Evolutionary conservation across 2,888 invertebrate genomes (phyloP).

Genomic region (Bimastos eiseni): DNA sequence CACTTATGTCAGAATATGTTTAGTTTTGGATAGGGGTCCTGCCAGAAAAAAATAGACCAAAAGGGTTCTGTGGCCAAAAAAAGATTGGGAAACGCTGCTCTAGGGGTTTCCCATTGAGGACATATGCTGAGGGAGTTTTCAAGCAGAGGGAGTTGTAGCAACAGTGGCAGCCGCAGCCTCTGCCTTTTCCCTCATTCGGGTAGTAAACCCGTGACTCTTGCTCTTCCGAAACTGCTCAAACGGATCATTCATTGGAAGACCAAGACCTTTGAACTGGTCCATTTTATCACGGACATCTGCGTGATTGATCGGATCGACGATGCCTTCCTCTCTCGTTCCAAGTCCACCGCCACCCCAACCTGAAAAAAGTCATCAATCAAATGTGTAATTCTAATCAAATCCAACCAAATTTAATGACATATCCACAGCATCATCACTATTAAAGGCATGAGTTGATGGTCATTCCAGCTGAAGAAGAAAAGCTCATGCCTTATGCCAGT

Average conservation of each 20-base stretch:
- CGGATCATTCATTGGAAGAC: constrained; percentile 83
- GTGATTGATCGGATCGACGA: constrained; percentile 88
- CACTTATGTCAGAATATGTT: too few species aligned
- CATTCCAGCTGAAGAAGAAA: too few species aligned
- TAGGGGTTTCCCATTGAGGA: too few species aligned
- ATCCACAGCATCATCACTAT: too few species aligned
- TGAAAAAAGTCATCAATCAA: constrained; percentile 26
- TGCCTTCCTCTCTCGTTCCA: constrained; percentile 92
- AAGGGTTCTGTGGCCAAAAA: too few species aligned
- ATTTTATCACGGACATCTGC: constrained; percentile 81
- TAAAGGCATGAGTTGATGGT: too few species aligned
- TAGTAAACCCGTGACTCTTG: constrained; percentile 59
- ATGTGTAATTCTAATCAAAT: too few species aligned
- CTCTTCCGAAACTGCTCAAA: constrained; percentile 92
- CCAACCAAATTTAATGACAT: too few species aligned
- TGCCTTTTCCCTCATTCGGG: constrained; percentile 52
- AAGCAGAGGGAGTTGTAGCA: neutral
- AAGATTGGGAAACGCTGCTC: too few species aligned
- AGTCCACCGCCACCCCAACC: constrained; percentile 95
- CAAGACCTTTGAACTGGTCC: constrained; percentile 94
- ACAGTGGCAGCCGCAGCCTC: constrained; percentile 15
- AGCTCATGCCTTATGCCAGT: too few species aligned
- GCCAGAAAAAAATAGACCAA: too few species aligned
- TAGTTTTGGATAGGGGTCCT: too few species aligned
- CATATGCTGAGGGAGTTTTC: neutral